phyloP scores from a whole-genome alignment of 2,888 invertebrate species.

The Odiellus spinosus region DNA sequence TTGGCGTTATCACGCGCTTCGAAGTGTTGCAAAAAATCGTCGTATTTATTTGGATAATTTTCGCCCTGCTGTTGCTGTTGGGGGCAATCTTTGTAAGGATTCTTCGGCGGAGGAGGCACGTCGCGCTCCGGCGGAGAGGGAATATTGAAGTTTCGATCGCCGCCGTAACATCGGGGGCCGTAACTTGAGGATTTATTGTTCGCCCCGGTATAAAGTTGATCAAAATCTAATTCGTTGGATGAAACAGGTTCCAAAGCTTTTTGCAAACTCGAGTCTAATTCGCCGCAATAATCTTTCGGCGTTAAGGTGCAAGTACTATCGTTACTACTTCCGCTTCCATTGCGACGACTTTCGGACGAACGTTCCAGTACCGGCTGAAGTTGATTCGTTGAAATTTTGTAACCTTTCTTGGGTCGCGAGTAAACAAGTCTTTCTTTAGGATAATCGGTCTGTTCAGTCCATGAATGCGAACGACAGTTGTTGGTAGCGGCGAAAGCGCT shows the following conservation, averaged over 20 bases:
- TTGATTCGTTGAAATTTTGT: slow-evolving; percentile 46
- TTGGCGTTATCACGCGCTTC: not conserved
- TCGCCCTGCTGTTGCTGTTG: slow-evolving; percentile 24
- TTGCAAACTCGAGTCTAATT: not conserved
- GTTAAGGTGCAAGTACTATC: slow-evolving; percentile 22
- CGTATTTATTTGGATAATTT: slow-evolving; percentile 41
- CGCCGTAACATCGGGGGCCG: slow-evolving; percentile 41
- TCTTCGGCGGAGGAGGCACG: slow-evolving; percentile 10
- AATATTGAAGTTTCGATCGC: slow-evolving; percentile 47
- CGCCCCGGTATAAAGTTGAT: not conserved
- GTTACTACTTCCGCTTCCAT: slow-evolving; percentile 31
- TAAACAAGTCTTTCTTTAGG: slow-evolving; percentile 47
- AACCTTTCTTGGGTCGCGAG: slow-evolving; percentile 42
- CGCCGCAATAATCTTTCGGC: not conserved
- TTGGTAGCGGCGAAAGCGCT: slow-evolving; percentile 25
- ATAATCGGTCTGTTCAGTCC: slow-evolving; percentile 53
- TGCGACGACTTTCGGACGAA: slow-evolving; percentile 44
- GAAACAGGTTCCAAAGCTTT: not conserved
- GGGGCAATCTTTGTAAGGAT: slow-evolving; percentile 22
- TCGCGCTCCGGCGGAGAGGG: slow-evolving; percentile 55
- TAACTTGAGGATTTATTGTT: slow-evolving; percentile 38
- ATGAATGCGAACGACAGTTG: slow-evolving; percentile 48
- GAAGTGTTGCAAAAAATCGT: slow-evolving; percentile 18
- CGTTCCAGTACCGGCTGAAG: slow-evolving; percentile 50
- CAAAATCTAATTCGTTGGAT: not conserved